Percentiles rank a stretch among this genome's conserved stretches.
phyloP scores from a whole-genome alignment of 2,888 invertebrate genomes.

The Laspeyria flexula region DNA sequence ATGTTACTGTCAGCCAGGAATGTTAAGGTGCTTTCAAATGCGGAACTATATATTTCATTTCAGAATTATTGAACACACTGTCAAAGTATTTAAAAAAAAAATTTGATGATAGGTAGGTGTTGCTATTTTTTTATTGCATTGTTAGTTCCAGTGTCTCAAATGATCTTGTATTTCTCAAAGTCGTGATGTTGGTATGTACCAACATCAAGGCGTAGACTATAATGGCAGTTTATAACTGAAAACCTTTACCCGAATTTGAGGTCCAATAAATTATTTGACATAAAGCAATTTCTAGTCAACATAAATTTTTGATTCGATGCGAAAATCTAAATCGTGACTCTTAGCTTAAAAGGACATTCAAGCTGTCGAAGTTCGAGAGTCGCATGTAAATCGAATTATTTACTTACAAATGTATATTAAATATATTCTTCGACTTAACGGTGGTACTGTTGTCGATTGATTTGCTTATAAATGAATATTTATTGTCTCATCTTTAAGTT shows the following conservation, averaged over 20 bases:
- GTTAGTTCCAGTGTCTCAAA: background rate
- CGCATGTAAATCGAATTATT: slow-evolving; percentile 18
- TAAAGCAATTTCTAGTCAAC: slow-evolving; percentile 12
- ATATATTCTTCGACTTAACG: slow-evolving; percentile 4
- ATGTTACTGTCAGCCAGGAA: slow-evolving; percentile 30
- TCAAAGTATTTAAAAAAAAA: too few relatives aligned
- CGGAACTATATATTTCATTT: too few relatives aligned
- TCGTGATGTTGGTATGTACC: too few relatives aligned
- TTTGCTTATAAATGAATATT: slow-evolving; percentile 22
- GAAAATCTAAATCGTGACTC: slow-evolving; percentile 17
- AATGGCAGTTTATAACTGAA: background rate
- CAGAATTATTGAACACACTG: too few relatives aligned
- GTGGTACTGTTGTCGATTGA: slow-evolving; percentile 9
- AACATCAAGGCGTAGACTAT: background rate
- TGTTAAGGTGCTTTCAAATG: too few relatives aligned
- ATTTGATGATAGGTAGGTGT: too few relatives aligned
- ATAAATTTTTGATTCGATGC: slow-evolving; percentile 9
- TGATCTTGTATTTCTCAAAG: background rate
- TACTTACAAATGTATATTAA: slow-evolving; percentile 12
- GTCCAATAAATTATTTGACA: slow-evolving; percentile 9
- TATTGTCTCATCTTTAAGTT: slow-evolving; percentile 4
- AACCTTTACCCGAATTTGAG: slow-evolving; percentile 1
- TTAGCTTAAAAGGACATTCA: slow-evolving; percentile 12
- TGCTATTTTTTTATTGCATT: background rate
- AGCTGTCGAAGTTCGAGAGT: slow-evolving; percentile 9